Base-by-base conservation (phyloP, 2,888 invertebrate genomes). In the Limnephilus marmoratus region DNA sequence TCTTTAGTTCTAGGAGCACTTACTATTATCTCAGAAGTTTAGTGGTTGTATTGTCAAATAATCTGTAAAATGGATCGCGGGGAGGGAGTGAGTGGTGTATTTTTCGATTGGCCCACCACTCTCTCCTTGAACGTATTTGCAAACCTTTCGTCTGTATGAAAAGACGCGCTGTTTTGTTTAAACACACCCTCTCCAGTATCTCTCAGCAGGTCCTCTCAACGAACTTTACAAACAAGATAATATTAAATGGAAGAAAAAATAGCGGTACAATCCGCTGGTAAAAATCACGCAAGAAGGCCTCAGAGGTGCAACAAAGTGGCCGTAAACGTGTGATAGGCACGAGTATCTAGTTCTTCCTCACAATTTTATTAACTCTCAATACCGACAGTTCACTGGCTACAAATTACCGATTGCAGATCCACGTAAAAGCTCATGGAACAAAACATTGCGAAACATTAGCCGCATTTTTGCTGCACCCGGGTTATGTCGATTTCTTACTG, bases 91-190 rank as follows among this genome's bases (percentile, higher is more conserved):
- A 45, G 49, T 45, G 49, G 53, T 87, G 15, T 29, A 53, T 53
- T 15, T 87, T 85, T 41, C 87, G 87, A 87, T 87, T 31, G 80
- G 24, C 37, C 81, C 80, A 31, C 88, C 41, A 89, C 90, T 88
- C 92, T 49, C 88, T 53, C 49, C 81, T 29, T 49, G 86, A 81
- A 53, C 82, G 89, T 93, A 92, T 93, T 93, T 93, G 90, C 92
- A 81, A 92, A 93, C 93, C 93, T 93, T 93, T 93, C 91, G 92
- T 86, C 88, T 83, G 91, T 93, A 93, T 93, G 92, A 93, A 93
- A 93, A 93, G 93, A 90, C 91, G 92, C 81, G 82, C 91, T 90
- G 68, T 68, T 68, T 86, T 93, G 92, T 93, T 85, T 81, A 90
- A 91, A 90, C 91, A 81, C n/a, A 7, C 82, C 29, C 82, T 12